phyloP scores from a whole-genome alignment of 2,888 invertebrate species.

The Bugula neritina region DNA sequence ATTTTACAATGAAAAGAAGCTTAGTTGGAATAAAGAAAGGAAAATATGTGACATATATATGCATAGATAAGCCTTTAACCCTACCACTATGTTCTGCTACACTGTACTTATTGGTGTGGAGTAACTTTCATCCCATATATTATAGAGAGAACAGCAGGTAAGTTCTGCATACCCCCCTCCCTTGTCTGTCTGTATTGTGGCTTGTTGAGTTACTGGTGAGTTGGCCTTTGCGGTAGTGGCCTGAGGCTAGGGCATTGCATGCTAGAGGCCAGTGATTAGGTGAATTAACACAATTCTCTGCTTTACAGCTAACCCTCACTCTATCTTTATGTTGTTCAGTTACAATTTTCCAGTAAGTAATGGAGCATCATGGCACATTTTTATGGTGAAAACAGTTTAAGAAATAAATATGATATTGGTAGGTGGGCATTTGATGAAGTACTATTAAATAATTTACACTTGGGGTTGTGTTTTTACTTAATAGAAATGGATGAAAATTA shows the following conservation, averaged over 20 bases:
- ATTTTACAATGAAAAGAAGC: too few species aligned
- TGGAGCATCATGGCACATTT: too few species aligned
- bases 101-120: not conserved
- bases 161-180: not conserved
- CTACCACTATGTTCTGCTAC: too few species aligned
- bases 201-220: not conserved
- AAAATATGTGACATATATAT: too few species aligned
- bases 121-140: not conserved
- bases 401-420: too few species aligned
- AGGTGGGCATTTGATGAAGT: not conserved
- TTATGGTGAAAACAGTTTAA: too few species aligned
- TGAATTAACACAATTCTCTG: not conserved
- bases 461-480: not conserved
- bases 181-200: not conserved
- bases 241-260: not conserved
- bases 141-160: not conserved
- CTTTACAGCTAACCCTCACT: not conserved
- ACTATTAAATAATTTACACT: not conserved
- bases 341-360: too few species aligned
- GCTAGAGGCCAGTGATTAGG: not conserved
- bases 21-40: too few species aligned
- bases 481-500: constrained; percentile 24
- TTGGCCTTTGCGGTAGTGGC: not conserved
- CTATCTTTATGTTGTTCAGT: not conserved
- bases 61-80: too few species aligned